A percentile compares a stretch with the other conserved stretches of the same genome.
Conservation (phyloP, 2,888 invertebrate genomes). For the Caenorhabditis doughertyi region DNA sequence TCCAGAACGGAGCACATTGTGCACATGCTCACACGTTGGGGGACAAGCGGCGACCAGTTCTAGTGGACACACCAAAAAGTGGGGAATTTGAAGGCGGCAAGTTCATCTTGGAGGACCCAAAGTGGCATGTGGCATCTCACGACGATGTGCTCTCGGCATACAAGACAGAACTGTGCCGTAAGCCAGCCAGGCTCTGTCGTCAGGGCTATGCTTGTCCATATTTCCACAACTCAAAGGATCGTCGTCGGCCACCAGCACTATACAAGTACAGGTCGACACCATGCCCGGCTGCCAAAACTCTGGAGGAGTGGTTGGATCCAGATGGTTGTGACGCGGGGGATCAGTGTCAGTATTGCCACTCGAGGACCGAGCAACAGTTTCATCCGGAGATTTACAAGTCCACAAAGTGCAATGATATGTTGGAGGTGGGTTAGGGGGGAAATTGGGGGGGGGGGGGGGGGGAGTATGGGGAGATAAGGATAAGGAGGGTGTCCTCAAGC, state of each 20-base stretch:
- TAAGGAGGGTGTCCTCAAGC: no score
- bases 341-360: conserved; percentile 97
- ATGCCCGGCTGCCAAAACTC: conserved; percentile 98
- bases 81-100: no score
- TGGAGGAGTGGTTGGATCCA: conserved; percentile 99
- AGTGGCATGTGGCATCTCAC: conserved; percentile 86
- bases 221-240: conserved; percentile 98
- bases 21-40: background rate
- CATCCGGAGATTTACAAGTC: conserved; percentile 99
- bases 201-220: conserved; percentile 99
- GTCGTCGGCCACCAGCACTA: conserved; percentile 91
- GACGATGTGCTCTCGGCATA: conserved; percentile 98
- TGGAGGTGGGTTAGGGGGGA: conserved; percentile 84
- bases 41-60: background rate
- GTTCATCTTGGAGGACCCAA: background rate
- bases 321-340: conserved; percentile 97
- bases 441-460: no score
- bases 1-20: background rate
- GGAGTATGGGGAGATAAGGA: no score
- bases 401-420: conserved; percentile 99
- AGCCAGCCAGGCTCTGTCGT: conserved; percentile 96
- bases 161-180: conserved; percentile 98
- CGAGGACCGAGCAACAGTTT: conserved; percentile 99
- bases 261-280: conserved; percentile 96
- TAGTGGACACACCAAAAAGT: no score